phyloP scores from a whole-genome alignment of 2,113 vertebrate species.

The Fregata magnificens region DNA sequence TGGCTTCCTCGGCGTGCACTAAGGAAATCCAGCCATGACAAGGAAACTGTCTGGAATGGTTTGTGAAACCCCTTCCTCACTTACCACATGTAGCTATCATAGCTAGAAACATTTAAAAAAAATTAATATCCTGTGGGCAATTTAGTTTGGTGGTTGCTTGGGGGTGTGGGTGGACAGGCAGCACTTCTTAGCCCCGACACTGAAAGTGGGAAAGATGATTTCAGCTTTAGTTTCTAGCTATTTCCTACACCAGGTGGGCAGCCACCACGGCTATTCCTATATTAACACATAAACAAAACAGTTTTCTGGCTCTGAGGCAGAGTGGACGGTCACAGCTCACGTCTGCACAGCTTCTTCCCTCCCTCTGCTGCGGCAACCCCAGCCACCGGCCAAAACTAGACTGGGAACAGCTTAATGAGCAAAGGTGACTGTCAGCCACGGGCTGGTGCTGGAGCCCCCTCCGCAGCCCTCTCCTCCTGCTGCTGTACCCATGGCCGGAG shows the following conservation, averaged over 20 bases:
- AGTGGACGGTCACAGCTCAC: background rate
- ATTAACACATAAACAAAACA: background rate
- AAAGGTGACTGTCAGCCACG: background rate
- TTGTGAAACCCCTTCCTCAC: background rate
- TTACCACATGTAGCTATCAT: background rate
- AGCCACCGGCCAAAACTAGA: background rate
- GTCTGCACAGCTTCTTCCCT: background rate
- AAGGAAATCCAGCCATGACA: background rate
- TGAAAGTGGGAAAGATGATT: background rate
- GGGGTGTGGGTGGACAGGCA: background rate
- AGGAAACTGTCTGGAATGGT: background rate
- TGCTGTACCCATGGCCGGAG: background rate
- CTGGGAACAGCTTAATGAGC: background rate
- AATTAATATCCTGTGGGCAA: background rate
- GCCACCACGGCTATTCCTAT: background rate
- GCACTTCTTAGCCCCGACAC: background rate
- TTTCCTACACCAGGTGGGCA: background rate
- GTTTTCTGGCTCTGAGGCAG: background rate
- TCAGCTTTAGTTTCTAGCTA: background rate
- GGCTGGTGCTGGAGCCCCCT: background rate
- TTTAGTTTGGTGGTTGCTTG: background rate
- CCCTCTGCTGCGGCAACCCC: fast-evolving
- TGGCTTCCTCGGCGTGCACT: background rate
- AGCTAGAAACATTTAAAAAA: background rate
- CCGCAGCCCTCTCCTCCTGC: background rate